Percentiles rank a stretch among this genome's conserved stretches.
These are phyloP conservation scores for Polyommatus iphigenia DNA, from an alignment of 2,888 invertebrate species.

Conservation along the genomic window DNA sequence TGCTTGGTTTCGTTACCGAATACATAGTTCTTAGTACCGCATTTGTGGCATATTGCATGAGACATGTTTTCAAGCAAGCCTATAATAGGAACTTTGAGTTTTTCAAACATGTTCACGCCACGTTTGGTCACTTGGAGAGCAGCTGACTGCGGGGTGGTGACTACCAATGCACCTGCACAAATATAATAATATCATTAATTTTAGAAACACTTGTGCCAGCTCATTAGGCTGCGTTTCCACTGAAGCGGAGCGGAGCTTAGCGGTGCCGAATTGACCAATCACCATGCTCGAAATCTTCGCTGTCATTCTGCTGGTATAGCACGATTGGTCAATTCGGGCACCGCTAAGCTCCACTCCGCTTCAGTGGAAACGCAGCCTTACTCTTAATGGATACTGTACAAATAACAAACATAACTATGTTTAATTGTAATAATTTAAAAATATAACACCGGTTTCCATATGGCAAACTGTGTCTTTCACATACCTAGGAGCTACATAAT, in stretches of 20 bases:
- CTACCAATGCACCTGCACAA: slow-evolving; percentile 87
- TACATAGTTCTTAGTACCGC: slow-evolving; percentile 85
- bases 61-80: slow-evolving; percentile 97
- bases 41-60: slow-evolving; percentile 87
- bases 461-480: too few relatives aligned
- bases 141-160: slow-evolving; percentile 95
- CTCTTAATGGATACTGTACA: background rate
- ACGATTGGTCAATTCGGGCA: too few relatives aligned
- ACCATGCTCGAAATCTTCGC: too few relatives aligned
- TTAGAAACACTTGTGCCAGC: background rate
- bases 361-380: background rate
- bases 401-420: background rate
- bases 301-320: too few relatives aligned
- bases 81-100: slow-evolving; percentile 88
- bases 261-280: too few relatives aligned
- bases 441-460: too few relatives aligned
- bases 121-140: slow-evolving; percentile 92
- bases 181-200: background rate
- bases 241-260: too few relatives aligned
- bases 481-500: too few relatives aligned
- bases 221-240: background rate
- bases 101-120: slow-evolving; percentile 93
- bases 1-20: slow-evolving; percentile 85
- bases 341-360: too few relatives aligned
- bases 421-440: too few relatives aligned